These are phyloP conservation scores for Rambutsinella grinnellia DNA, from an alignment of 2,888 invertebrate species.

Conservation along the genomic window DNA sequence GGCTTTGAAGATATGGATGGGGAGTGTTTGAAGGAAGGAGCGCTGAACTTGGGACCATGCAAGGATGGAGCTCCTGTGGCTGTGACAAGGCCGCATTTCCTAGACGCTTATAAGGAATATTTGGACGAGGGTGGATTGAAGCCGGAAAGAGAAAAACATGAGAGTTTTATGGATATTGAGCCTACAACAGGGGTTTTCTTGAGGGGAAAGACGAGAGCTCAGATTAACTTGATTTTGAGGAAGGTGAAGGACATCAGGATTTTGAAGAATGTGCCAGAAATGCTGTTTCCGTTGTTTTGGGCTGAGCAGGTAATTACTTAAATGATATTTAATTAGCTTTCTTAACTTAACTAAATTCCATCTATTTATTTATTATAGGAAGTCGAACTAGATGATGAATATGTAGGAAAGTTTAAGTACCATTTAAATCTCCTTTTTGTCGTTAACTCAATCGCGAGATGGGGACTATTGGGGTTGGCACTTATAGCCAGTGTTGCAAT, in stretches of 20 bases:
- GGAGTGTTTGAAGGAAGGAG: slow-evolving; percentile 15
- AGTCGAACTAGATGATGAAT: neutral
- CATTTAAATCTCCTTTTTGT: too few species aligned
- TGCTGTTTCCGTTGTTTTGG: slow-evolving; percentile 7
- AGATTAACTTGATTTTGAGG: neutral
- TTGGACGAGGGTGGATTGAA: slow-evolving; percentile 71
- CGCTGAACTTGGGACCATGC: slow-evolving; percentile 35
- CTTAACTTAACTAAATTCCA: neutral
- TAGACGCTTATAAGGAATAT: slow-evolving; percentile 38
- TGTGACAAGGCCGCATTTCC: slow-evolving; percentile 43
- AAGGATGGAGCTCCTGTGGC: slow-evolving; percentile 50
- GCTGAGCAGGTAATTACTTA: slow-evolving; percentile 3
- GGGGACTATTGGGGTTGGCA: too few species aligned
- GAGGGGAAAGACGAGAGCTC: neutral
- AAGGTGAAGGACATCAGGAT: neutral
- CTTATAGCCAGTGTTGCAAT: too few species aligned
- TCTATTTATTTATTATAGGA: neutral
- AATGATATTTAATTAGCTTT: neutral
- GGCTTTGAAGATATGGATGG: slow-evolving; percentile 18
- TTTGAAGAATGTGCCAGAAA: neutral
- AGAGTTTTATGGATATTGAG: slow-evolving; percentile 7
- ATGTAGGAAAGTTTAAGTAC: neutral
- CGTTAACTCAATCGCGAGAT: too few species aligned
- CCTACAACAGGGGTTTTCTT: neutral
- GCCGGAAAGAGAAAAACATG: neutral